Evolutionary conservation across 2,113 vertebrate species (phyloP), one percentile per base, ranked within the genome.

Genomic region (Psophia crepitans): DNA sequence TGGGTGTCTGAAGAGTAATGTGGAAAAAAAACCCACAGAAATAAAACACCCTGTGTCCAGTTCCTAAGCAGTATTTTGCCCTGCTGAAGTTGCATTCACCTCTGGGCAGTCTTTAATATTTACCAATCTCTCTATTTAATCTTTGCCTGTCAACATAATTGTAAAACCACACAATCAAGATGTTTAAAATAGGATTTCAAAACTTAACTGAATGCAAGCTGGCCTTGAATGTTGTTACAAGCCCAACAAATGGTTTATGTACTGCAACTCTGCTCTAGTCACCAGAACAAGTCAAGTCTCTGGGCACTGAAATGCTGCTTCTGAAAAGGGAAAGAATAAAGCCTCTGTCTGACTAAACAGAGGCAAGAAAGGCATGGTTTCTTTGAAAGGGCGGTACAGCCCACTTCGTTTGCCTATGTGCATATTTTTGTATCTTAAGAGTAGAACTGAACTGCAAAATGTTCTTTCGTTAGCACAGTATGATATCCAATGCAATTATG

Each of bases 261-360:
- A 28, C 78, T 11, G 76, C 53, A 70, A 17, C 69, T 63, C 82
- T 28, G 48, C 56, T 60, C 60, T 4, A n/a, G 61, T 76, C 93
- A 68, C 63, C 49, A 84, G 61, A 61, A 82, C 28, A 41, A 57
- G 41, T 6, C 84, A 12, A 30, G 78, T 53, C 84, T 53, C 61
- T 9, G 76, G 84, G 79, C 61, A 12, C 27, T 33, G 70, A 56
- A 65, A 41, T 3, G 32, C 83, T 84, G 89, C 91, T 91, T 82
- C 86, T 93, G 90, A 64, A 60, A n/a, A 70, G 58, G 79, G 57
- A 24, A 97, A 97, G 93, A 96, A 96, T 73, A 79, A 70, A 83
- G 84, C 22, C 68, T 96, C 95, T 93, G 83, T 97, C 75, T 76
- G 78, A 64, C 46, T n/a, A 14, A 63, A 41, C 26, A 68, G 64